phyloP scores from a whole-genome alignment of 2,888 invertebrate species.

The Dione juno region DNA sequence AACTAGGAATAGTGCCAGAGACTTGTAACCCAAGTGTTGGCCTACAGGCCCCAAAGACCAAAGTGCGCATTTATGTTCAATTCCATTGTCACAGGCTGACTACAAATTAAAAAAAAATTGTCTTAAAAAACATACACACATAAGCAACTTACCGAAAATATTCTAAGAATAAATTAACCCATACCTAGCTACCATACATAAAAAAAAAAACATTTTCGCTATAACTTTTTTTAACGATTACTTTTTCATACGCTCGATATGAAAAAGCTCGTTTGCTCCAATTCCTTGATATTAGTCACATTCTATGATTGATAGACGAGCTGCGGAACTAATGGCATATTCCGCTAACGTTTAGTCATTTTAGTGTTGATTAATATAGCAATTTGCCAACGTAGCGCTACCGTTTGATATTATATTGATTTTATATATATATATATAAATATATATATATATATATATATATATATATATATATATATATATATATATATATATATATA shows the following conservation, averaged over 20 bases:
- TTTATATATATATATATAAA: not conserved
- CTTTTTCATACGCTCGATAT: not conserved
- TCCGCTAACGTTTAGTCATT: constrained; percentile 22
- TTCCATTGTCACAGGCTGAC: too few species aligned
- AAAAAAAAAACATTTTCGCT: not conserved
- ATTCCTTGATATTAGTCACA: constrained; percentile 12
- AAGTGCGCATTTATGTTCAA: too few species aligned
- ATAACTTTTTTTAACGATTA: not conserved
- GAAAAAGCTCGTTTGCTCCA: not conserved
- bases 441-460: not conserved
- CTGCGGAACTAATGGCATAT: constrained; percentile 27
- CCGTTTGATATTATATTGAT: not conserved
- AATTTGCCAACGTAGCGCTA: constrained; percentile 13
- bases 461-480: not conserved
- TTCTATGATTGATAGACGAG: constrained; percentile 31
- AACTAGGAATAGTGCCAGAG: too few species aligned
- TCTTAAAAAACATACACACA: too few species aligned
- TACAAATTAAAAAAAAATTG: too few species aligned
- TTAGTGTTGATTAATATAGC: constrained; percentile 28
- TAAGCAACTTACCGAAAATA: too few species aligned
- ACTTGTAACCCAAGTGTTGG: too few species aligned
- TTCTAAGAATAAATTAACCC: too few species aligned
- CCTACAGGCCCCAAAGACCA: too few species aligned
- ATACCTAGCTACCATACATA: too few species aligned
- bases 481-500: too few species aligned